phyloP scores from a whole-genome alignment of 2,797 vertebrate species.

The Botia kubotai region DNA sequence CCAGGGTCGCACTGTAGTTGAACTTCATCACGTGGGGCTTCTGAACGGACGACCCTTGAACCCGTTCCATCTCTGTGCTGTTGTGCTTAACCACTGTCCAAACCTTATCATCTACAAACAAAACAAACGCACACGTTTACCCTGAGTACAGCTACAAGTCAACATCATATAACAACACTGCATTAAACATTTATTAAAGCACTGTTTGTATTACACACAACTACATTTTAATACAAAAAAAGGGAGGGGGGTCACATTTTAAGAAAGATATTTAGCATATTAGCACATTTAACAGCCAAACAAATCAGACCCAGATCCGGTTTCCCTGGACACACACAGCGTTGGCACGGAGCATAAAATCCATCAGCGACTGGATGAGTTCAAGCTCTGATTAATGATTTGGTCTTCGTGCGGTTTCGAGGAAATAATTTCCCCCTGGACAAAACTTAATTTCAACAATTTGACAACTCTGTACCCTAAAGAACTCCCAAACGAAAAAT shows the following conservation, averaged over 20 bases:
- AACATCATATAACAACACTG: neutral
- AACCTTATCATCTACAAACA: constrained; percentile 81
- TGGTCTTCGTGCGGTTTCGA: neutral
- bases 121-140: neutral
- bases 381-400: constrained; percentile 46
- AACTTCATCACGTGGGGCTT: constrained; percentile 77
- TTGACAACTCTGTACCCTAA: neutral
- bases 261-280: neutral
- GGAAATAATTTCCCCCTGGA: constrained; percentile 9
- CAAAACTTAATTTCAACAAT: constrained; percentile 15
- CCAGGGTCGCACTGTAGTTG: constrained; percentile 76
- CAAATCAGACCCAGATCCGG: neutral
- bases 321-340: constrained; percentile 12
- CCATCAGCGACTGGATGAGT: constrained; percentile 36
- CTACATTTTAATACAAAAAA: neutral
- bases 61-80: constrained; percentile 72
- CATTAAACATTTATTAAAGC: neutral
- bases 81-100: constrained; percentile 85
- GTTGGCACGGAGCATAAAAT: neutral
- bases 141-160: neutral
- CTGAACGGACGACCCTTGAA: constrained; percentile 65
- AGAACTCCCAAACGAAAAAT: neutral
- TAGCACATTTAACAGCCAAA: constrained; percentile 21
- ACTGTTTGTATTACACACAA: neutral
- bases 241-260: constrained; percentile 6